These are phyloP conservation scores for Fulmarus glacialis DNA, from an alignment of 2,113 vertebrate species.

Conservation along the genomic window DNA sequence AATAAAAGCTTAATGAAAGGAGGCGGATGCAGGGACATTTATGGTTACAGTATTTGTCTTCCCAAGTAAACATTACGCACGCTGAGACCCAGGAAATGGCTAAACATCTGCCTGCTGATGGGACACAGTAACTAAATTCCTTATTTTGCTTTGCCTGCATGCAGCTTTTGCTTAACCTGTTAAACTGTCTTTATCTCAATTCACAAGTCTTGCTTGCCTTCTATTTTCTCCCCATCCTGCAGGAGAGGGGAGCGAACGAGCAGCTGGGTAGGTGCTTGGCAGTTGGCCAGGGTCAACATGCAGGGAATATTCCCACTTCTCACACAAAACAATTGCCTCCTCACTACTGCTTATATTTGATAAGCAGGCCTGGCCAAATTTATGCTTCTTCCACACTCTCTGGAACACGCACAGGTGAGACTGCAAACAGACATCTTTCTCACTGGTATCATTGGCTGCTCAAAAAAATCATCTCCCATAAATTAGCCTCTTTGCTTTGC, in stretches of 20 bases:
- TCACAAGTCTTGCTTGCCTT: neutral
- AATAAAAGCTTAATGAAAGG: neutral
- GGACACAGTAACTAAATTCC: neutral
- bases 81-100: accelerated
- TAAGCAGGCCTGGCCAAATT: neutral
- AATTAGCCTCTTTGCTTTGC: neutral
- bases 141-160: neutral
- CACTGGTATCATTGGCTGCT: accelerated
- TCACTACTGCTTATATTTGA: neutral
- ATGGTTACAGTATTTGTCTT: neutral
- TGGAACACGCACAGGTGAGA: neutral
- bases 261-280: neutral
- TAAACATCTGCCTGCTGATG: neutral
- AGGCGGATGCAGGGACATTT: neutral
- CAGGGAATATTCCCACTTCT: neutral
- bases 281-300: accelerated
- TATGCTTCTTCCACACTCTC: accelerated
- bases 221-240: neutral
- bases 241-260: accelerated
- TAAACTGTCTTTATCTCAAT: neutral
- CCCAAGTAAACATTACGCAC: neutral
- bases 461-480: neutral
- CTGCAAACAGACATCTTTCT: neutral
- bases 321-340: neutral
- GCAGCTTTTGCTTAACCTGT: neutral